Conservation (phyloP, 1,140 invertebrate genomes). For the Bicyclus anynana region DNA sequence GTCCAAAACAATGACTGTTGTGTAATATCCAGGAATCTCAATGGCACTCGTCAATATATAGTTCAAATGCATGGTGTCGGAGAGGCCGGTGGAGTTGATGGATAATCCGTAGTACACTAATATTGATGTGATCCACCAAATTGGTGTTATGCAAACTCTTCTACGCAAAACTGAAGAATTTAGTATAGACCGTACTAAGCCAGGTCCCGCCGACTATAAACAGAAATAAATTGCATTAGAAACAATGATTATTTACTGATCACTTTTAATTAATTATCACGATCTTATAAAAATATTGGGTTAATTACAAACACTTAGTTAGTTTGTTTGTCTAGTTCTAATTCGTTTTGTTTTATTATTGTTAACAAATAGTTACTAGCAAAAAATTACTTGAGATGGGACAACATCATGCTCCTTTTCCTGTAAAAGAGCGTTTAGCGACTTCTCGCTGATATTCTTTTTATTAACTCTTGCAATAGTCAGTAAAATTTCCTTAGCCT, state of each 20-base stretch:
- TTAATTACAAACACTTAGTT: no score
- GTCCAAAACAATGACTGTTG: conserved; percentile 53
- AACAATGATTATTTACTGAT: background rate
- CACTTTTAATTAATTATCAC: background rate
- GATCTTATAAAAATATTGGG: no score
- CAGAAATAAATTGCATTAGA: background rate
- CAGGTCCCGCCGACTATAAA: conserved; percentile 1
- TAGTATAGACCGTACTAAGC: conserved; percentile 9
- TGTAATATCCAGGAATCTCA: conserved; percentile 83
- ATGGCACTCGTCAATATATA: conserved; percentile 81
- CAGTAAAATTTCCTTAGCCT: conserved; percentile 78
- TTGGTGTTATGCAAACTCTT: conserved; percentile 59
- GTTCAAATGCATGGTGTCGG: conserved; percentile 81
- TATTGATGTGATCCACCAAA: conserved; percentile 83
- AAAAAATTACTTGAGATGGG: background rate
- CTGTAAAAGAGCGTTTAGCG: conserved; percentile 55
- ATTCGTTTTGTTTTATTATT: no score
- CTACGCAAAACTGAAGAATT: conserved; percentile 23
- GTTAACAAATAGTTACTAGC: background rate
- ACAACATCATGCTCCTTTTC: background rate
- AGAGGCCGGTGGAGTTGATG: conserved; percentile 80
- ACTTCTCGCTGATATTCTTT: conserved; percentile 76
- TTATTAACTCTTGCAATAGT: conserved; percentile 82
- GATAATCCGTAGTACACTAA: conserved; percentile 83
- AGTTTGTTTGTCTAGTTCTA: no score